Conservation (phyloP, 2,888 invertebrate genomes). For the Aricia artaxerxes region DNA sequence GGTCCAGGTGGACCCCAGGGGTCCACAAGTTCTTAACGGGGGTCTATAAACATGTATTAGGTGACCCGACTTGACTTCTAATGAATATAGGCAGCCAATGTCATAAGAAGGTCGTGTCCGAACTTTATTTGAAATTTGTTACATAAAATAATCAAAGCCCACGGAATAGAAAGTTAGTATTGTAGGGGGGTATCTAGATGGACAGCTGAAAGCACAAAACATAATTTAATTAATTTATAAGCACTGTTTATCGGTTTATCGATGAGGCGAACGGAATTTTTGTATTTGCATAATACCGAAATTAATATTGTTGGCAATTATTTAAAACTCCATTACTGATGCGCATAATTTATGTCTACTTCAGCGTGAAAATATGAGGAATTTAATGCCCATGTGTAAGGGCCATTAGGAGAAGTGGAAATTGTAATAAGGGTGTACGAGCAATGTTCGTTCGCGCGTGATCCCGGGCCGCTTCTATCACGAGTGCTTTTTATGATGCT, state of each 20-base stretch:
- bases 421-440: slow-evolving; percentile 55
- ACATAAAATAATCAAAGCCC: too few relatives aligned
- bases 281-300: not conserved
- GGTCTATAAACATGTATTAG: too few relatives aligned
- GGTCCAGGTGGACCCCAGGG: too few relatives aligned
- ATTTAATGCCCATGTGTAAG: slow-evolving; percentile 56
- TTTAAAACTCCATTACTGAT: slow-evolving; percentile 49
- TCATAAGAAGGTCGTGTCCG: too few relatives aligned
- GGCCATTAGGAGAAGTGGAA: slow-evolving; percentile 63
- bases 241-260: not conserved
- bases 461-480: slow-evolving; percentile 5
- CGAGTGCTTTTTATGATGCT: slow-evolving; percentile 24
- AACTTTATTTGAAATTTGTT: too few relatives aligned
- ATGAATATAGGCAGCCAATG: too few relatives aligned
- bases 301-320: slow-evolving; percentile 17
- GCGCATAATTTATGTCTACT: slow-evolving; percentile 65
- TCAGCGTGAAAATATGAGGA: slow-evolving; percentile 62
- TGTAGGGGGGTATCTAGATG: too few relatives aligned
- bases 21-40: too few relatives aligned
- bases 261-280: not conserved
- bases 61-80: too few relatives aligned
- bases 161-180: too few relatives aligned
- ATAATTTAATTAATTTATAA: too few relatives aligned
- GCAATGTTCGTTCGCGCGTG: slow-evolving; percentile 48
- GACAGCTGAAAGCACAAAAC: too few relatives aligned